phyloP scores from a whole-genome alignment of 2,888 invertebrate species.

The Thera britannica region DNA sequence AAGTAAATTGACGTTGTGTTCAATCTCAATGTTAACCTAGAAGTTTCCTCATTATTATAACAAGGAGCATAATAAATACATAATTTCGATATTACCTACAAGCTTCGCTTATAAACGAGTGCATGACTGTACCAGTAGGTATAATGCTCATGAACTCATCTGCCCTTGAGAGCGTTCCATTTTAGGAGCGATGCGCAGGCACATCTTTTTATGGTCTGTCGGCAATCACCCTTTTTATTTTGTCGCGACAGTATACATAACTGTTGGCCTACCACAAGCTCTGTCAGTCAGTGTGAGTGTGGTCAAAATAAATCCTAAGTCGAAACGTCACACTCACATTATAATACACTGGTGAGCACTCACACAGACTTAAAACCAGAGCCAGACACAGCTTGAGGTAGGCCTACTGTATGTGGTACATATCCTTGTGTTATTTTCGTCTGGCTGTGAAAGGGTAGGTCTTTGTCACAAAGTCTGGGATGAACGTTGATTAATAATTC shows the following conservation, averaged over 20 bases:
- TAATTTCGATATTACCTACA: slow-evolving; percentile 5
- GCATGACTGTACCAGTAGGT: slow-evolving; percentile 19
- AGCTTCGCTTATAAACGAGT: slow-evolving; percentile 1
- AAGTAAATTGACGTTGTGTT: too few relatives aligned
- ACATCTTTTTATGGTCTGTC: slow-evolving; percentile 51
- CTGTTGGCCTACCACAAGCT: neutral
- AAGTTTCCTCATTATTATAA: neutral
- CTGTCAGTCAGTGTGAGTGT: too few relatives aligned
- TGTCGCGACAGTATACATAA: slow-evolving; percentile 36
- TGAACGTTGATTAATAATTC: neutral
- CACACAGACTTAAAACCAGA: too few relatives aligned
- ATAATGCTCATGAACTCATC: slow-evolving; percentile 45
- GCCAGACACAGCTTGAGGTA: too few relatives aligned
- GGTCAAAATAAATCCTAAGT: too few relatives aligned
- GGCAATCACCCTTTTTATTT: slow-evolving; percentile 51
- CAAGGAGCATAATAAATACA: neutral
- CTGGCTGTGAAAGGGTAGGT: slow-evolving; percentile 5
- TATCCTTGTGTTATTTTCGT: slow-evolving; percentile 21
- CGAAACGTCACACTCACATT: too few relatives aligned
- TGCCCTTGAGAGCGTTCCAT: slow-evolving; percentile 58
- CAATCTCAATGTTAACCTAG: neutral
- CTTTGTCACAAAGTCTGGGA: slow-evolving; percentile 8
- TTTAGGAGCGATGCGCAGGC: slow-evolving; percentile 54
- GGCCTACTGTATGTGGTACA: slow-evolving; percentile 2
- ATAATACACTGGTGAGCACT: too few relatives aligned